Conservation (phyloP, 1,140 invertebrate genomes). For the Drosophila oshimai region DNA sequence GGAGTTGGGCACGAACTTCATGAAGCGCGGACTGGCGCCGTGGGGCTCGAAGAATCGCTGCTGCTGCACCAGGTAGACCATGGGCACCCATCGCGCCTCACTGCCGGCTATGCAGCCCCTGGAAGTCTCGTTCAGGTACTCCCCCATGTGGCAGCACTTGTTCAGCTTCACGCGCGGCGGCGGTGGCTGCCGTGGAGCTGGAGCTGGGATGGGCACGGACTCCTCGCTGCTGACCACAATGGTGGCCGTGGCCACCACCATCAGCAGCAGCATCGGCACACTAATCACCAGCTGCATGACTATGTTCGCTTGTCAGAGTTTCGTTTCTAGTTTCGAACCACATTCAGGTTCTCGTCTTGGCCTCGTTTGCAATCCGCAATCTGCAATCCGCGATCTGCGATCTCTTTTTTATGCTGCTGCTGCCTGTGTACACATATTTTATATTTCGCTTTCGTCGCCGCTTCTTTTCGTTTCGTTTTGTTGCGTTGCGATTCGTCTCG, state of each 20-base stretch:
- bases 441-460: background rate
- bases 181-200: background rate
- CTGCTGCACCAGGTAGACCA: slow-evolving; percentile 63
- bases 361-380: slow-evolving; percentile 14
- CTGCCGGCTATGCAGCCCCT: slow-evolving; percentile 64
- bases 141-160: slow-evolving; percentile 79
- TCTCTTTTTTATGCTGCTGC: background rate
- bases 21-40: slow-evolving; percentile 62
- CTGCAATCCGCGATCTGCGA: slow-evolving; percentile 4
- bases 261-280: background rate
- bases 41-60: slow-evolving; percentile 56
- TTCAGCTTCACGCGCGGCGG: slow-evolving; percentile 66
- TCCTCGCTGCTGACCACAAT: no score
- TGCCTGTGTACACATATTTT: slow-evolving; percentile 3
- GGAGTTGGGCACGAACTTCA: slow-evolving; percentile 63
- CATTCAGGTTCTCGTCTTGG: background rate
- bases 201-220: background rate
- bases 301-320: background rate
- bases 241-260: background rate
- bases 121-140: slow-evolving; percentile 54
- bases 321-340: no score
- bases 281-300: no score
- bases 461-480: background rate
- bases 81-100: slow-evolving; percentile 66
- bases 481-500: slow-evolving; percentile 8